Evolutionary conservation across 2,888 invertebrate species (phyloP), one percentile per base, ranked within the genome.

Genomic region (Hipparchia semele): DNA sequence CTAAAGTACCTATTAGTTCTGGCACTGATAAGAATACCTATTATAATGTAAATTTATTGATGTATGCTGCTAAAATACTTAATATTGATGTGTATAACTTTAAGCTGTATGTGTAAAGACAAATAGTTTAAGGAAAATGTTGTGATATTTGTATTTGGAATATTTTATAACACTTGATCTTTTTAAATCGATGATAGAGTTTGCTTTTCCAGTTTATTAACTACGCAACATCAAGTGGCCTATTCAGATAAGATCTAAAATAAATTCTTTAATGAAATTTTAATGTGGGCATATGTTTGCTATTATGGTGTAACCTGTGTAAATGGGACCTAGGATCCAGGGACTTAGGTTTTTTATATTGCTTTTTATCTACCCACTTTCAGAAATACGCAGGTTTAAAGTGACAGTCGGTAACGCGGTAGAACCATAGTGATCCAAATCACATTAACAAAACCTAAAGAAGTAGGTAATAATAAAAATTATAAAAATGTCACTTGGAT

Each of bases 121-220:
- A 87, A 83, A 82, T 89, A 84, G 81, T 81, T 79, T 92, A 92
- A 92, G 91, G 85, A 86, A 90, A 93, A 92, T 93, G 91, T 92
- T 92, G 94, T 94, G 94, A 94, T 94, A 94, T 93, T 94, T 94
- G 94, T 94, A 94, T 91, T 88, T 94, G 94, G 94, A 94, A 94
- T 94, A 94, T 92, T 23, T 92, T 83, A 87, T 89, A 88, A 86
- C 84, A 80, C 83, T 86, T 78, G 53, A 61, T 69, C 71, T 73
- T 58, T 69, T 70, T 76, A 65, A 53, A 8, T 23, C 1, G 13
- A 7, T 58, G 23, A 13, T 0, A 58, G n/a, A 12, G 2, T 12
- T 61, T 45, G 12, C 39, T 12, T 61, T 46, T 49, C 13, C 58
- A 8, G 2, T 9, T 64, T 23, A 64, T 62, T 13, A 49, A 13